A percentile compares a stretch with the other conserved stretches of the same genome.
Conservation (phyloP, 2,797 vertebrate species). For the Numenius phaeopus region DNA sequence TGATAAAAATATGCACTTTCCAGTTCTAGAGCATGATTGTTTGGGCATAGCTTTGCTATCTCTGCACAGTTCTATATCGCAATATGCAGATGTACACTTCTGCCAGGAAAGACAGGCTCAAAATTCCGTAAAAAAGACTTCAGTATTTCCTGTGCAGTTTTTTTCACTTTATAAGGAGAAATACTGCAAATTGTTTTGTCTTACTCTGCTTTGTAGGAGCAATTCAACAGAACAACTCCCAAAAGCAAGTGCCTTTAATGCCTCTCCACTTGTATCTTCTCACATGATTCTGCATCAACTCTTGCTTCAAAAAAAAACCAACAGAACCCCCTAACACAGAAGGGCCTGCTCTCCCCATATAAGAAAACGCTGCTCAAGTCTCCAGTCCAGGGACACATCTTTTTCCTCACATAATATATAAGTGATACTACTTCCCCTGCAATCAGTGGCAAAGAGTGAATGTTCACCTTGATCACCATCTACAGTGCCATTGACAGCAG, state of each 20-base stretch:
- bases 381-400: background rate
- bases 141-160: background rate
- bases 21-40: background rate
- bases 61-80: background rate
- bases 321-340: background rate
- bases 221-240: background rate
- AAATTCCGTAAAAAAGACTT: background rate
- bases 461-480: background rate
- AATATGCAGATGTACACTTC: background rate
- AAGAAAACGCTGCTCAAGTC: background rate
- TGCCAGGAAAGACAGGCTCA: background rate
- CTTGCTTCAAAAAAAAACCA: background rate
- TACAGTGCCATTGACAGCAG: background rate
- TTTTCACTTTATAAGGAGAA: background rate
- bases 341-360: background rate
- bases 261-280: background rate
- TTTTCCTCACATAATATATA: background rate
- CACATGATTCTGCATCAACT: background rate
- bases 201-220: background rate
- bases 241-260: background rate
- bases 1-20: background rate
- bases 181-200: background rate
- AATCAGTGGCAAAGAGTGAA: background rate
- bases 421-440: background rate
- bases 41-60: background rate